phyloP scores from a whole-genome alignment of 2,888 invertebrate genomes.

The Brenthis ino region DNA sequence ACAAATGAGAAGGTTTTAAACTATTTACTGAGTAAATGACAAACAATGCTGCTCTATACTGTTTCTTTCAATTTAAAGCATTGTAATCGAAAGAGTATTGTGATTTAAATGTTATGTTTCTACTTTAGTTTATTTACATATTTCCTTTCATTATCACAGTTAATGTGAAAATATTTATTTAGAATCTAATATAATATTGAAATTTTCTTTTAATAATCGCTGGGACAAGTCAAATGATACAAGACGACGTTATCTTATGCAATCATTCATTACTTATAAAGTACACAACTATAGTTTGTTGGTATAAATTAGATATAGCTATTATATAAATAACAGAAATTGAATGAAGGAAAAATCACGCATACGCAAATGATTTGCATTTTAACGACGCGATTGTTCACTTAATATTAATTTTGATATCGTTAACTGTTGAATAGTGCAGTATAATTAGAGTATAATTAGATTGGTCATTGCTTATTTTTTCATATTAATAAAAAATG shows the following conservation, averaged over 20 bases:
- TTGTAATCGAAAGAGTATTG: too few species aligned
- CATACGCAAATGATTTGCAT: background rate
- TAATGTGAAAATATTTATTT: too few species aligned
- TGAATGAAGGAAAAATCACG: constrained; percentile 4
- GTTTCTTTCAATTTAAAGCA: too few species aligned
- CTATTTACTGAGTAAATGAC: too few species aligned
- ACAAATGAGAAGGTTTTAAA: too few species aligned
- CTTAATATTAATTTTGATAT: background rate
- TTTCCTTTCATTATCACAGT: too few species aligned
- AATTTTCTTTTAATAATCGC: background rate
- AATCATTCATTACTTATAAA: background rate
- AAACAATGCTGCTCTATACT: too few species aligned
- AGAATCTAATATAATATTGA: background rate
- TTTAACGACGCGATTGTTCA: background rate
- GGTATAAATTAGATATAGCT: background rate
- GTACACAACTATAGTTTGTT: background rate
- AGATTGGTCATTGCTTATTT: too few species aligned
- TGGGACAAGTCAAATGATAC: constrained; percentile 7
- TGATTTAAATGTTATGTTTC: too few species aligned
- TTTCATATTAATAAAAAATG: too few species aligned
- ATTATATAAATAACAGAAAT: constrained; percentile 4
- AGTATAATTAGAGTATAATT: too few species aligned
- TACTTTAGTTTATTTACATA: too few species aligned
- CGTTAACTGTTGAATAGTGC: constrained; percentile 1
- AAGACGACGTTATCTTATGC: constrained; percentile 1